Conservation (phyloP, 2,113 vertebrate species). For the Arenaria interpres region DNA sequence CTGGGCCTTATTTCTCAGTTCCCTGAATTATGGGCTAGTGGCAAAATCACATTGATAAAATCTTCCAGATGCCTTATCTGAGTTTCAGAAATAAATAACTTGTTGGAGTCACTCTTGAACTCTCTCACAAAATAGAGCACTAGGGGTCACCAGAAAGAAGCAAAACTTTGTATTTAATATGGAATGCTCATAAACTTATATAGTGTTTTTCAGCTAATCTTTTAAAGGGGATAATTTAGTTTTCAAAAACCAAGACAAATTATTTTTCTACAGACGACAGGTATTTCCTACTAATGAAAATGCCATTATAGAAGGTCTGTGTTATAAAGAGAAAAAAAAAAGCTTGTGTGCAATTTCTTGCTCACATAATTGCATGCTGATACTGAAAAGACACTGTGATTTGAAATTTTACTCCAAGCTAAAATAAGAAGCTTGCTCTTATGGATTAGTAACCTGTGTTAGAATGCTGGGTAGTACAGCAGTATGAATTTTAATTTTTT, state of each 20-base stretch:
- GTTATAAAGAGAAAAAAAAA: neutral
- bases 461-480: neutral
- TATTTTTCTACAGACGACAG: neutral
- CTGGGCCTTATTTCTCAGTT: neutral
- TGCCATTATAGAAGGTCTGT: neutral
- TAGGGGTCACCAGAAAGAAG: constrained; percentile 37
- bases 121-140: neutral
- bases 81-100: neutral
- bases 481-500: constrained; percentile 1
- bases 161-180: neutral
- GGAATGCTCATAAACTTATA: neutral
- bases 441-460: neutral
- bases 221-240: constrained; percentile 12
- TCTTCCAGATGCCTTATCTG: constrained; percentile 21
- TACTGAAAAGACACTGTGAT: neutral
- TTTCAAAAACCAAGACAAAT: constrained; percentile 31
- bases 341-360: neutral
- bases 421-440: neutral
- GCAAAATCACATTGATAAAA: neutral
- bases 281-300: constrained; percentile 34
- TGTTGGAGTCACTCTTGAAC: neutral
- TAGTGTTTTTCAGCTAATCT: neutral
- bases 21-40: neutral
- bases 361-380: neutral
- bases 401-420: constrained; percentile 24